These are phyloP conservation scores for Brenthis daphne DNA, from an alignment of 2,888 invertebrate genomes.

Conservation along the genomic window DNA sequence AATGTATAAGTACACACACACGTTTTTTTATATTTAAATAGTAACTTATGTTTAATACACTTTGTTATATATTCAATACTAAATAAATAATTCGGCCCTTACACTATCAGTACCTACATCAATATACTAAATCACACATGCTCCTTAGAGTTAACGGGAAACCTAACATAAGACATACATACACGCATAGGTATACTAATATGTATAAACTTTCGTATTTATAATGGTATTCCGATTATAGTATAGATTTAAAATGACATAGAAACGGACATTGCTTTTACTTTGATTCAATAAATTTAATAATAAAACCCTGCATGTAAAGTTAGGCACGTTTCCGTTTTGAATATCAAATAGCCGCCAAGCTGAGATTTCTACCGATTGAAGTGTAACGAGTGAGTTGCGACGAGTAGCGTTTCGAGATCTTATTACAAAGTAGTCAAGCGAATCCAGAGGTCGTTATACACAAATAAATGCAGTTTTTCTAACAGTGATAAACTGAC, in stretches of 20 bases:
- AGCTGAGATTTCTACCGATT: slow-evolving; percentile 46
- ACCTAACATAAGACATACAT: too few relatives aligned
- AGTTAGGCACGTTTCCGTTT: slow-evolving; percentile 37
- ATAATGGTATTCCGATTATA: too few relatives aligned
- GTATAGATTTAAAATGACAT: neutral
- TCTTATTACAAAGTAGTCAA: slow-evolving; percentile 46
- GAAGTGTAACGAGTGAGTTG: slow-evolving; percentile 44
- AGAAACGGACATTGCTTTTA: slow-evolving; percentile 9
- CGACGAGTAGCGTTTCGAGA: slow-evolving; percentile 38
- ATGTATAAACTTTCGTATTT: too few relatives aligned
- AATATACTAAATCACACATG: too few relatives aligned
- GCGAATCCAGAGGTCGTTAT: slow-evolving; percentile 44
- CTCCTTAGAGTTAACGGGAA: too few relatives aligned
- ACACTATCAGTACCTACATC: too few relatives aligned
- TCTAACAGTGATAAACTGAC: slow-evolving; percentile 25
- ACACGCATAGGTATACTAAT: too few relatives aligned
- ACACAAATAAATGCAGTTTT: slow-evolving; percentile 32
- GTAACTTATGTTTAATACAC: too few relatives aligned
- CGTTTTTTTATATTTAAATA: too few relatives aligned
- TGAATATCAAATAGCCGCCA: slow-evolving; percentile 38
- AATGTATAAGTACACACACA: too few relatives aligned
- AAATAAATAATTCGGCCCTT: too few relatives aligned
- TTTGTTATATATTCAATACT: too few relatives aligned
- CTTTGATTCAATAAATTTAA: slow-evolving; percentile 23
- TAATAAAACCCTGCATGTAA: slow-evolving; percentile 26